Evolutionary conservation across 2,888 invertebrate genomes (phyloP).

Genomic region (Lottia scabra): DNA sequence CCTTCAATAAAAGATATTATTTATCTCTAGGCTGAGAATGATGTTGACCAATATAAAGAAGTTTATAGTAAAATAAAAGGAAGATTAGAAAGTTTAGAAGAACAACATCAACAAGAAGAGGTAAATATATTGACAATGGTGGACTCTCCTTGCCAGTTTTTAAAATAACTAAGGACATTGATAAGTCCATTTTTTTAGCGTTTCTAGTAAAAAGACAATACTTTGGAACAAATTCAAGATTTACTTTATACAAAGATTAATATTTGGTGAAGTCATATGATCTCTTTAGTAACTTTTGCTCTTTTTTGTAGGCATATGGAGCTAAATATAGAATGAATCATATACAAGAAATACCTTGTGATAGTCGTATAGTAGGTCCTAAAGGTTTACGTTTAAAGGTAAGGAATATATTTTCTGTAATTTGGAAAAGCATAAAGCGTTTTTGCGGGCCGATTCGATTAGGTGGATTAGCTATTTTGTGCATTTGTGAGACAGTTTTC

Average conservation of each 20-base stretch:
- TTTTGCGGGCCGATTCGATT: too few relatives aligned
- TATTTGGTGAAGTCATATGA: too few relatives aligned
- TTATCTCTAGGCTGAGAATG: constrained; percentile 50
- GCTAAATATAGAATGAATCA: constrained; percentile 60
- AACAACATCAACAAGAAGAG: constrained; percentile 42
- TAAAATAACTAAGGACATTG: not conserved
- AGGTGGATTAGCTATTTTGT: too few relatives aligned
- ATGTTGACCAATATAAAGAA: constrained; percentile 57
- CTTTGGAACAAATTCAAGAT: too few relatives aligned
- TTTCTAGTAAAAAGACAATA: too few relatives aligned
- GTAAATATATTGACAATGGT: constrained; percentile 17
- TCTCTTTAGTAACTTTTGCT: not conserved
- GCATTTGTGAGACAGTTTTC: too few relatives aligned
- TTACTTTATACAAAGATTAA: too few relatives aligned
- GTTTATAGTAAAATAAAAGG: constrained; percentile 51
- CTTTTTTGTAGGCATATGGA: constrained; percentile 42
- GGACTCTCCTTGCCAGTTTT: not conserved
- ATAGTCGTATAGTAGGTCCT: constrained; percentile 57
- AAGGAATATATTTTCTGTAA: constrained; percentile 2
- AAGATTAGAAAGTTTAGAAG: constrained; percentile 44
- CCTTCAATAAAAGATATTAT: not conserved
- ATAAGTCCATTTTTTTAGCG: too few relatives aligned
- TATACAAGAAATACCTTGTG: constrained; percentile 55
- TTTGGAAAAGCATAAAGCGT: too few relatives aligned
- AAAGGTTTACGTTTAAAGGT: constrained; percentile 65